Evolutionary conservation across 2,888 invertebrate genomes (phyloP).

Genomic region (Gnatocerus cornutus): DNA sequence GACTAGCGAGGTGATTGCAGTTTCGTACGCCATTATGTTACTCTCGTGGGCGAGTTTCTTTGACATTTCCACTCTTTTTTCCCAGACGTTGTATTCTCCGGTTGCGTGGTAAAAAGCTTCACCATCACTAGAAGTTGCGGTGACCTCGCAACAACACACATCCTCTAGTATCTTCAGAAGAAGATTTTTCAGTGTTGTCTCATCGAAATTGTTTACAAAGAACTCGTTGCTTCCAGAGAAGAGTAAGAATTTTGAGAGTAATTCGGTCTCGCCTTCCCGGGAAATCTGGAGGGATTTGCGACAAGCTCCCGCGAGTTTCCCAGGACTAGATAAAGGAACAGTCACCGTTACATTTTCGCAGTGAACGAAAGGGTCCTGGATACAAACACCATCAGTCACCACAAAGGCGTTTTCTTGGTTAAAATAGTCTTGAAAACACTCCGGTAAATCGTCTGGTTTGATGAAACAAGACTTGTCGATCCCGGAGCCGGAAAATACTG

Average conservation of each 20-base stretch:
- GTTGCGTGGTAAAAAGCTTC: neutral
- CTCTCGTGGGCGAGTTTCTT: neutral
- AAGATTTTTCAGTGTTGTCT: neutral
- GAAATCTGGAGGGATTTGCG: neutral
- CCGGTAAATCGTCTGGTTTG: constrained; percentile 9
- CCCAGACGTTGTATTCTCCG: neutral
- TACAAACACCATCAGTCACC: neutral
- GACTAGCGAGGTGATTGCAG: neutral
- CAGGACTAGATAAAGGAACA: neutral
- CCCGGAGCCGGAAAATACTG: neutral
- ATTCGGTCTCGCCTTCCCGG: neutral
- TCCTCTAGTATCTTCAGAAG: neutral
- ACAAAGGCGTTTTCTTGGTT: constrained; percentile 3
- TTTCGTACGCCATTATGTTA: neutral
- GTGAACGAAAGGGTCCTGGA: constrained; percentile 17
- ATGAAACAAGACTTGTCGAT: neutral
- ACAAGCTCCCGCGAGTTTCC: constrained; percentile 1
- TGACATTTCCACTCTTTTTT: neutral
- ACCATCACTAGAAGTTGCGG: neutral
- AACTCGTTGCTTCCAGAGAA: neutral
- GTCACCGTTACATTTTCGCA: constrained; percentile 5
- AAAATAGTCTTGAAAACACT: neutral
- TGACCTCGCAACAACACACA: neutral
- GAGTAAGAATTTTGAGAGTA: neutral
- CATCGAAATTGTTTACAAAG: neutral